phyloP scores from a whole-genome alignment of 2,888 invertebrate species.

The Andricus quercusramuli region DNA sequence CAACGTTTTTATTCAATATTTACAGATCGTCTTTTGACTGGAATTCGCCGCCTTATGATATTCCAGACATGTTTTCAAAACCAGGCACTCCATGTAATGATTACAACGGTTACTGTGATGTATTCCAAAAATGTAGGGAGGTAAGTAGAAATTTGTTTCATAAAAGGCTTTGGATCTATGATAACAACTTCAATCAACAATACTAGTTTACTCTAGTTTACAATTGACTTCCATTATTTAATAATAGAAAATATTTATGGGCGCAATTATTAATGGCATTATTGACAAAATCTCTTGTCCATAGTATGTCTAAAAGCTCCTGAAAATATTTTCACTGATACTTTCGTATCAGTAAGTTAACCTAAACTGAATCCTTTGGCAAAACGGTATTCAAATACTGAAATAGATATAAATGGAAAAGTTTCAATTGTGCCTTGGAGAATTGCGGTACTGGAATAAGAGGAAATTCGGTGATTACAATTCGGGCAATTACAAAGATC shows the following conservation, averaged over 20 bases:
- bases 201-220: too few relatives aligned
- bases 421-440: neutral
- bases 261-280: too few relatives aligned
- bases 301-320: too few relatives aligned
- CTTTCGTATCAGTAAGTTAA: neutral
- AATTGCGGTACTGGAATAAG: neutral
- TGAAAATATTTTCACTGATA: neutral
- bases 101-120: constrained; percentile 91
- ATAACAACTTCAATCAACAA: too few relatives aligned
- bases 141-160: constrained; percentile 65
- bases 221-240: too few relatives aligned
- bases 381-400: neutral
- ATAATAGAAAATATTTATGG: too few relatives aligned
- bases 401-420: neutral
- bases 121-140: constrained; percentile 90
- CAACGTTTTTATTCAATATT: constrained; percentile 42
- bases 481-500: neutral
- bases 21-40: constrained; percentile 91
- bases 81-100: constrained; percentile 97
- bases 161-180: too few relatives aligned
- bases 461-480: neutral
- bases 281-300: too few relatives aligned
- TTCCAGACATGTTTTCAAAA: constrained; percentile 95
- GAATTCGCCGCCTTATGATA: constrained; percentile 93
- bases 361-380: neutral